Percentiles rank a stretch among this genome's conserved stretches.
phyloP scores from a whole-genome alignment of 2,797 vertebrate genomes.

The Acomys russatus region DNA sequence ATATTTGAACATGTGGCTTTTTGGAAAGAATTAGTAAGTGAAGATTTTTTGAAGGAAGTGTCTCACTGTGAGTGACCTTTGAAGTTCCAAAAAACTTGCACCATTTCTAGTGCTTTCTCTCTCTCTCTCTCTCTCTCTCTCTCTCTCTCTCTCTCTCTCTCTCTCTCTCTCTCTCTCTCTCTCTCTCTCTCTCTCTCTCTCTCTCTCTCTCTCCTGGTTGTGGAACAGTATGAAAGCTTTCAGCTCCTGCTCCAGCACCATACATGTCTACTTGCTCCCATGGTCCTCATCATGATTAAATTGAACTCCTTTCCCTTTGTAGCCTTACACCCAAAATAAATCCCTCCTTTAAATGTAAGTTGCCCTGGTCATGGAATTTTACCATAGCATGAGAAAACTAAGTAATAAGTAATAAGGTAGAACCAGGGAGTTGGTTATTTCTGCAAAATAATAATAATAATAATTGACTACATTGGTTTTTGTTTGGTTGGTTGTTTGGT shows the following conservation, averaged over 20 bases:
- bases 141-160: too few relatives aligned
- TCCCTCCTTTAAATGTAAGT: not conserved
- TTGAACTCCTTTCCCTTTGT: not conserved
- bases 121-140: too few relatives aligned
- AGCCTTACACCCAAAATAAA: not conserved
- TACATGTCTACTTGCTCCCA: not conserved
- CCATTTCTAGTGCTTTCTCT: not conserved
- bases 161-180: too few relatives aligned
- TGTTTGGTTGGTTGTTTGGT: too few relatives aligned
- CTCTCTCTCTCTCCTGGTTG: not conserved
- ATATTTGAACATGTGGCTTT: not conserved
- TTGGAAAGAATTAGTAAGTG: not conserved
- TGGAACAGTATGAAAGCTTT: not conserved
- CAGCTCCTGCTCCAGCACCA: not conserved
- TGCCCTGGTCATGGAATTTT: not conserved
- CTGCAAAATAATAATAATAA: not conserved
- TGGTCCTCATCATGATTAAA: not conserved
- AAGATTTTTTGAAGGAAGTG: not conserved
- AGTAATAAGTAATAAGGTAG: not conserved
- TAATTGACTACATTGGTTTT: not conserved
- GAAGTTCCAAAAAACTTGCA: not conserved
- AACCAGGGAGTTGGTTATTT: not conserved
- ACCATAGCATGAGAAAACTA: not conserved
- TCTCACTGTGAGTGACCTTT: not conserved
- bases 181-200: too few relatives aligned